phyloP scores from a whole-genome alignment of 2,113 vertebrate species.

The Camelus bactrianus region DNA sequence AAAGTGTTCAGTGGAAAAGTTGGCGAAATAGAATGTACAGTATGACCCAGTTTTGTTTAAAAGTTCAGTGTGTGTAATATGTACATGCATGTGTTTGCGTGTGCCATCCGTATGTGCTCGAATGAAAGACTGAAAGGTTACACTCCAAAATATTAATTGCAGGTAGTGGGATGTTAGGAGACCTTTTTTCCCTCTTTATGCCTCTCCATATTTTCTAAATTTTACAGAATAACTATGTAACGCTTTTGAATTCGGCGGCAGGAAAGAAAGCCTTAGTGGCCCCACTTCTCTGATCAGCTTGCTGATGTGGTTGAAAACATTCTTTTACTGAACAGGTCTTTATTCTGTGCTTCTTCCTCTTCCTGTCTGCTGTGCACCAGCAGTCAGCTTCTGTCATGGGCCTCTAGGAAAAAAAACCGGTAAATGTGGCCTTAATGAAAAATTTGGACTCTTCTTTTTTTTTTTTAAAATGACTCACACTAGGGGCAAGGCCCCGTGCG shows the following conservation, averaged over 20 bases:
- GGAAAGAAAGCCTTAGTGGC: neutral
- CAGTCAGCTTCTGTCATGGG: neutral
- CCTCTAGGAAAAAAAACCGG: slow-evolving; percentile 39
- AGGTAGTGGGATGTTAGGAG: neutral
- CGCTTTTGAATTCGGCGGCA: slow-evolving; percentile 9
- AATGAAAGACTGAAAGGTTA: neutral
- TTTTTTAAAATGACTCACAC: neutral
- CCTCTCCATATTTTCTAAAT: neutral
- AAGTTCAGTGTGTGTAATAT: neutral
- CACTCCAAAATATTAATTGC: neutral
- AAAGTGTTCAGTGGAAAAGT: neutral
- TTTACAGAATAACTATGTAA: neutral
- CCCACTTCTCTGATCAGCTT: neutral
- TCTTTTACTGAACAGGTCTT: neutral
- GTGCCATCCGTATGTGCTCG: neutral
- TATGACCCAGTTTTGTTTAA: neutral
- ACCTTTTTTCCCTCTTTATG: neutral
- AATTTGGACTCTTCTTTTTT: neutral
- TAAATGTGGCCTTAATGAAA: slow-evolving; percentile 56
- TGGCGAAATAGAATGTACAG: neutral
- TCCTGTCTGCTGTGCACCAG: slow-evolving; percentile 40
- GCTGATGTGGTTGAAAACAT: slow-evolving; percentile 8
- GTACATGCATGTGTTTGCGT: neutral
- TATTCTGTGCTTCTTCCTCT: neutral
- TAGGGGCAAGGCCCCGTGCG: no score